Conservation (phyloP, 1,140 invertebrate genomes). For the Bicyclus anynana region DNA sequence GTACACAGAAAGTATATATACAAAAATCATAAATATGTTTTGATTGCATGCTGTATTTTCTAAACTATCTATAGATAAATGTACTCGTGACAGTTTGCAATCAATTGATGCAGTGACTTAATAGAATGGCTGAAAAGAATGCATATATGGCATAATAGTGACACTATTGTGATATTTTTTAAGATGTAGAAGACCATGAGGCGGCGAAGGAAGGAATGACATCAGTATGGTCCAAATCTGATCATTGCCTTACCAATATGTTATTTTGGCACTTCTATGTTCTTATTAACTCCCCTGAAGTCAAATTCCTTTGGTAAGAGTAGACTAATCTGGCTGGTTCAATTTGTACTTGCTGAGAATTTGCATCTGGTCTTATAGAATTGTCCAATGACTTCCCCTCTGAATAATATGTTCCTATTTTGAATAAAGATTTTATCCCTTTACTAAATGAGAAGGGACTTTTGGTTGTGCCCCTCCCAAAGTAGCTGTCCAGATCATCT, state of each 20-base stretch:
- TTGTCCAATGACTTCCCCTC: constrained; percentile 60
- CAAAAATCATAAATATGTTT: too few species aligned
- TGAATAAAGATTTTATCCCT: constrained; percentile 53
- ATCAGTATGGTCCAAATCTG: constrained; percentile 23
- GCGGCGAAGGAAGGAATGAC: constrained; percentile 20
- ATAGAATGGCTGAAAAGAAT: constrained; percentile 22
- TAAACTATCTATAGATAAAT: background rate
- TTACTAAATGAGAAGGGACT: constrained; percentile 58
- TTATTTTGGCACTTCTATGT: constrained; percentile 52
- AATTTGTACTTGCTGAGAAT: constrained; percentile 70
- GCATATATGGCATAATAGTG: constrained; percentile 18
- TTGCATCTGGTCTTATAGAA: constrained; percentile 68
- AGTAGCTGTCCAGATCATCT: constrained; percentile 61
- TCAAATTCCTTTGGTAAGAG: constrained; percentile 64
- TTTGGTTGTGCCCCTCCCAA: constrained; percentile 63
- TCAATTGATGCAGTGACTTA: constrained; percentile 8
- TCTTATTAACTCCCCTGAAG: constrained; percentile 45
- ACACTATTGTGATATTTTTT: constrained; percentile 8
- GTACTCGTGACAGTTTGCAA: constrained; percentile 10
- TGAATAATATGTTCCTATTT: constrained; percentile 68
- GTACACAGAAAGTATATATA: constrained; percentile 13
- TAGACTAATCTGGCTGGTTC: constrained; percentile 61
- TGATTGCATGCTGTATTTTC: constrained; percentile 9
- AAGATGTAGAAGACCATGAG: constrained; percentile 23
- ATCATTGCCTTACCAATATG: constrained; percentile 54